Evolutionary conservation across 2,888 invertebrate genomes (phyloP), one percentile per base, ranked within the genome.

Genomic region (Odontocerum albicorne): DNA sequence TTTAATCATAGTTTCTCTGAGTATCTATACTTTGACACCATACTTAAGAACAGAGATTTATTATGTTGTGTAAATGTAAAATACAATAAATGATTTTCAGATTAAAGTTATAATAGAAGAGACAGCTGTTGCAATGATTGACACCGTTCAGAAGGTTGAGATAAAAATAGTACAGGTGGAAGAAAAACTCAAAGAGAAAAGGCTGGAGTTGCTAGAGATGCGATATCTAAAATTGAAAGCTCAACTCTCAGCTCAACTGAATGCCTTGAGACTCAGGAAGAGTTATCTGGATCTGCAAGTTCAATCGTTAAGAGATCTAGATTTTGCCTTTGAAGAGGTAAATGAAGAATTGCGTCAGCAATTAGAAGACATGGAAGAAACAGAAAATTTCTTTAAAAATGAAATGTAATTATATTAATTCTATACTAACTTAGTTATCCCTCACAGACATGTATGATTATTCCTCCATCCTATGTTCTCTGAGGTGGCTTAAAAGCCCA

Each of bases 101-200:
- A 27, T 27, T 10, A 27, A 27, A 27, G 10, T 27, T 7, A 33
- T 45, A 13, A 32, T 32, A 8, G 19, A 16, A 10, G 19, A 45
- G 12, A 47, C 47, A 22, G 20, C 36, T n/a, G 22, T 21, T 6
- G 47, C 33, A 16, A 36, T 47, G 47, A 21, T 22, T 15, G 8
- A 22, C 21, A 36, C 20, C 16, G 35, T 35, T 16, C 20, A 47
- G 16, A 21, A 36, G 15, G 35, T 47, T 8, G 16, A 36, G 16
- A 13, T 15, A 47, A 36, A 47, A 36, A 47, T 47, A 20, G 22
- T 13, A 4, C 33, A 36, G 17, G 22, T 51, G 43, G 51, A 51
- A 51, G 51, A 51, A 19, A 51, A 51, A 43, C 20, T 51, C 4
- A 51, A 27, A 31, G 13, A 17, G 17, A 51, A 44, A 10, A 51